phyloP scores from a whole-genome alignment of 2,797 vertebrate species.

The Alcedo atthis region DNA sequence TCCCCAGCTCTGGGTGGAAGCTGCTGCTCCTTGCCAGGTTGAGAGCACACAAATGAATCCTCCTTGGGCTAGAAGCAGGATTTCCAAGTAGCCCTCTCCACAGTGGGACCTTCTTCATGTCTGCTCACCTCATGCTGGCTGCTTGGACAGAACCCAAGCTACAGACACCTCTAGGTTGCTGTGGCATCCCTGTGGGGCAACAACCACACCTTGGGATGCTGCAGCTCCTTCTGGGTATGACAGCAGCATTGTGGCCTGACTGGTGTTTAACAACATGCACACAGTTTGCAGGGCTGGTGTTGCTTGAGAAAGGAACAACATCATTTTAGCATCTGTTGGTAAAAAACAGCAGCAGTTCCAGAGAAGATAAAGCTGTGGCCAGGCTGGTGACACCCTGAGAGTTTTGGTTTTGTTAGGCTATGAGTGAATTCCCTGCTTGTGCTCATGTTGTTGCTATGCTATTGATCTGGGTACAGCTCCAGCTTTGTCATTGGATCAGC shows the following conservation, averaged over 20 bases:
- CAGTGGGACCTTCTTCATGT: background rate
- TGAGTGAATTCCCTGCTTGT: background rate
- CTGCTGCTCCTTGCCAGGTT: background rate
- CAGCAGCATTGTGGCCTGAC: fast-evolving
- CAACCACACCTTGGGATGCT: background rate
- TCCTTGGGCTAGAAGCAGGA: background rate
- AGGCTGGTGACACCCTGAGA: background rate
- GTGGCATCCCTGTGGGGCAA: fast-evolving
- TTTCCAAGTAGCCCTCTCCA: background rate
- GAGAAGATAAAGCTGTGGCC: background rate
- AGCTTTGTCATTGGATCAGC: background rate
- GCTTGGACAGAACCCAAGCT: background rate
- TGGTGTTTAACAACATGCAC: background rate
- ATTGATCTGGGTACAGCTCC: background rate
- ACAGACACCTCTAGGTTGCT: fast-evolving
- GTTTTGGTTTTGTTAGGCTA: background rate
- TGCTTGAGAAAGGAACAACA: fast-evolving
- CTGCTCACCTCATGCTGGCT: background rate
- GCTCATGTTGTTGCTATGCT: background rate
- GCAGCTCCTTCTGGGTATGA: background rate
- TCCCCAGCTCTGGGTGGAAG: background rate
- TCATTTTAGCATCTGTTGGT: background rate
- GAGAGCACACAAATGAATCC: too few species aligned
- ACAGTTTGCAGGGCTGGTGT: background rate
- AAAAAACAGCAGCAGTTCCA: background rate